Base-by-base conservation (phyloP, 2,888 invertebrate genomes). In the Melanotus villosus region DNA sequence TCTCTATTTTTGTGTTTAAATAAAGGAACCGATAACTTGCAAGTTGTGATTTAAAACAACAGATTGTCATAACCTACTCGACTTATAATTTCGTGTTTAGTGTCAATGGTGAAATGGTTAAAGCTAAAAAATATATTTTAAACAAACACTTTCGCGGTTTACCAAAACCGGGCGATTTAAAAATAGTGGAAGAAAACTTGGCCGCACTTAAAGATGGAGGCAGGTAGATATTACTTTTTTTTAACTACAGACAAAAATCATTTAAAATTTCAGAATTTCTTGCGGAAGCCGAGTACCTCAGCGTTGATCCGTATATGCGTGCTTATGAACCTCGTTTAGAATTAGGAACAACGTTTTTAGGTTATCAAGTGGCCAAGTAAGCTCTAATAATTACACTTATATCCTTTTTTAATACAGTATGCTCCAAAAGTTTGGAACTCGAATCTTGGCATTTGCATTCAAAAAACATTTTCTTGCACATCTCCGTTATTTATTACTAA, bases 241-340 rank as follows among this genome's bases (percentile, higher is more conserved):
- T 2, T 7, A 41, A 18, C 12, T 5, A 1, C 1, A 16, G 7
- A 0, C 7, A 1, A 16, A 41, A 6, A 16, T 5, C 9, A 16
- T 9, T 16, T 3, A 14, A 85, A 3, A 58, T 85, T 86, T 70
- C 80, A 91, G 91, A 92, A 84, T 88, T 90, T 74, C 83, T 92
- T 56, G 85, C 89, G 1, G 88, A 92, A 85, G 92, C 92, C 1
- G 86, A 90, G 77, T 92, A 87, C 79, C 80, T 92, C 0, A 91
- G 91, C 73, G 90, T 93, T 21, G 93, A 93, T 82, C 93, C 93
- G 0, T 93, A 91, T 70, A 90, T 91, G 90, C 85, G 91, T 75
- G 86, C 87, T 0, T 89, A 89, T 73, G 86, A 87, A 82, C 84
- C 85, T 50, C 82, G 84, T 23, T 73, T 79, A 32, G 87, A 89